phyloP scores from a whole-genome alignment of 2,888 invertebrate species.

The Pachymerium ferrugineum region DNA sequence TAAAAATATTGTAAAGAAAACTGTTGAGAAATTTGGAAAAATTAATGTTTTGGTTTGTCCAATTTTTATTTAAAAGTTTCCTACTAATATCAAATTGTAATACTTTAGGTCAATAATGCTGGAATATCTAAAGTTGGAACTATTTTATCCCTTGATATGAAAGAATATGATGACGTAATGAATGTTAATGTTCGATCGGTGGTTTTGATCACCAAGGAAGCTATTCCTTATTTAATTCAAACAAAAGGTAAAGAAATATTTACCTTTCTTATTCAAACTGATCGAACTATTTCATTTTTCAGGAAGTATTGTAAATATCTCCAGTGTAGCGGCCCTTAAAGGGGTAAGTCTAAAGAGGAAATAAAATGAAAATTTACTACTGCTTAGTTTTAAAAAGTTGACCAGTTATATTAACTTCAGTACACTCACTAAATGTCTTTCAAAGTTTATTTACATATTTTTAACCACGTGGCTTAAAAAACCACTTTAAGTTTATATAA shows the following conservation, averaged over 20 bases:
- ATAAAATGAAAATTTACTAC: too few species aligned
- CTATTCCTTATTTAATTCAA: not conserved
- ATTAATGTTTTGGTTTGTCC: not conserved
- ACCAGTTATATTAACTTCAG: not conserved
- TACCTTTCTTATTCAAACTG: too few species aligned
- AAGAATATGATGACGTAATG: not conserved
- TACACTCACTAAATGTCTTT: too few species aligned
- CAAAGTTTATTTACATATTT: too few species aligned
- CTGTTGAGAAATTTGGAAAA: not conserved
- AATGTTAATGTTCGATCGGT: not conserved
- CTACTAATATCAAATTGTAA: too few species aligned
- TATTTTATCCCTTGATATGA: not conserved
- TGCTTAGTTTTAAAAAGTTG: too few species aligned
- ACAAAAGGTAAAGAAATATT: conserved; percentile 16
- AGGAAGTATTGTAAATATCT: not conserved
- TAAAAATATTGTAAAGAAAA: not conserved
- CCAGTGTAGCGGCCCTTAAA: not conserved
- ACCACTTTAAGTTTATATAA: too few species aligned
- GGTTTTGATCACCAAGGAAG: not conserved
- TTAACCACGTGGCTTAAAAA: too few species aligned
- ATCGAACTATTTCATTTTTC: not conserved
- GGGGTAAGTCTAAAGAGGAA: not conserved
- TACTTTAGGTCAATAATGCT: conserved; percentile 17
- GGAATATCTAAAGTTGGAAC: not conserved
- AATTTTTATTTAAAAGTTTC: not conserved